phyloP scores from a whole-genome alignment of 2,113 vertebrate genomes.

The Meriones unguiculatus region DNA sequence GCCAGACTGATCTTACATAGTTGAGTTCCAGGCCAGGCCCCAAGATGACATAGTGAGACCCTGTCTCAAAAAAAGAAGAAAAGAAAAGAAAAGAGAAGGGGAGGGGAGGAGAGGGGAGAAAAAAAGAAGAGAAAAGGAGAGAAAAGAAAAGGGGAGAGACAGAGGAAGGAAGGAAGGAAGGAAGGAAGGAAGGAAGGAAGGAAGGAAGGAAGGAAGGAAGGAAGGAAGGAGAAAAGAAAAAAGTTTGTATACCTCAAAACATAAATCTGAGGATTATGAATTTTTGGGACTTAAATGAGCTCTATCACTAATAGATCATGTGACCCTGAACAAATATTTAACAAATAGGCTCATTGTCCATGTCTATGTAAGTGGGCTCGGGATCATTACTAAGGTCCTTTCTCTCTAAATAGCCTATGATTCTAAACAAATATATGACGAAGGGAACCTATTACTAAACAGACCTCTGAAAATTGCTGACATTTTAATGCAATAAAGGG shows the following conservation, averaged over 20 bases:
- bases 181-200: too few relatives aligned
- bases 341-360: slow-evolving; percentile 7
- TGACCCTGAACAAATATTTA: background rate
- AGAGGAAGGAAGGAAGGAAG: too few relatives aligned
- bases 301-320: background rate
- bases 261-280: slow-evolving; percentile 9
- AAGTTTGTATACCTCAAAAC: background rate
- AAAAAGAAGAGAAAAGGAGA: too few relatives aligned
- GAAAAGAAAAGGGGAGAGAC: too few relatives aligned
- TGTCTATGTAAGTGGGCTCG: background rate
- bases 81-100: too few relatives aligned
- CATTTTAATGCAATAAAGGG: slow-evolving; percentile 46
- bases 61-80: too few relatives aligned
- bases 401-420: slow-evolving; percentile 24
- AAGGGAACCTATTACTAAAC: slow-evolving; percentile 22
- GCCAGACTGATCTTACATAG: background rate
- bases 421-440: slow-evolving; percentile 15
- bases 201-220: too few relatives aligned
- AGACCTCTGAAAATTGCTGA: slow-evolving; percentile 52
- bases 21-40: too few relatives aligned
- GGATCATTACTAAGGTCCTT: background rate
- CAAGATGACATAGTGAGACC: background rate
- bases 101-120: too few relatives aligned
- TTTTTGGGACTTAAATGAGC: slow-evolving; percentile 31
- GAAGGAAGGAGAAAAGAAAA: background rate